These are phyloP conservation scores for Clarias laeviceps DNA, from an alignment of 2,797 vertebrate genomes.

Conservation along the genomic window DNA sequence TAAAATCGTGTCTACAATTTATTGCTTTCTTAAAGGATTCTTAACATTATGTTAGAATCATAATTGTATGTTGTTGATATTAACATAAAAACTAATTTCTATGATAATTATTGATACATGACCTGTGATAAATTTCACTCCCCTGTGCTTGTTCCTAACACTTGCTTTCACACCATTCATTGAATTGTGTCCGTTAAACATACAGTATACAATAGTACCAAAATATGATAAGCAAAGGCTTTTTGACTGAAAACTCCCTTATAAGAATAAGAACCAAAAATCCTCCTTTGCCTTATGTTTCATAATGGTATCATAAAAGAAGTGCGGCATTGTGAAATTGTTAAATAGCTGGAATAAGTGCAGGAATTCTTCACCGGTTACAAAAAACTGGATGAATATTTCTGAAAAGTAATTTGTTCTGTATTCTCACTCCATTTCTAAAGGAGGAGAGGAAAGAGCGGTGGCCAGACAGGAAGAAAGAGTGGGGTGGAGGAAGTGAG, in stretches of 20 bases:
- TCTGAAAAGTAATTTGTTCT: not conserved
- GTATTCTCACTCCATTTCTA: constrained; percentile 8
- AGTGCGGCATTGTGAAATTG: not conserved
- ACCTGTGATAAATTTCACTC: not conserved
- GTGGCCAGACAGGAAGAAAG: constrained; percentile 24
- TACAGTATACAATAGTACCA: not conserved
- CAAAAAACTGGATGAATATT: not conserved
- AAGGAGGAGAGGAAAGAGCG: not conserved
- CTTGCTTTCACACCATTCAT: not conserved
- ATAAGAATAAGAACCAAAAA: not conserved
- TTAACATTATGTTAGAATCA: no score
- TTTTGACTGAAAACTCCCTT: not conserved
- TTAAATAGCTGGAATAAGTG: not conserved
- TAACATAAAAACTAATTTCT: not conserved
- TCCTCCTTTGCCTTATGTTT: not conserved
- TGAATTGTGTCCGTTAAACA: not conserved
- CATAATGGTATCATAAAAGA: not conserved
- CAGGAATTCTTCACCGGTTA: not conserved
- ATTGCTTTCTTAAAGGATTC: not conserved
- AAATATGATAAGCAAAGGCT: not conserved
- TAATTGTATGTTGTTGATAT: not conserved
- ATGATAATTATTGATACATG: not conserved
- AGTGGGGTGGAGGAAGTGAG: constrained; percentile 1
- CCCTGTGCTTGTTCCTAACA: not conserved
- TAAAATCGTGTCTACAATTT: no score